phyloP scores from a whole-genome alignment of 2,797 vertebrate species.

The Cirrhinus mrigala region DNA sequence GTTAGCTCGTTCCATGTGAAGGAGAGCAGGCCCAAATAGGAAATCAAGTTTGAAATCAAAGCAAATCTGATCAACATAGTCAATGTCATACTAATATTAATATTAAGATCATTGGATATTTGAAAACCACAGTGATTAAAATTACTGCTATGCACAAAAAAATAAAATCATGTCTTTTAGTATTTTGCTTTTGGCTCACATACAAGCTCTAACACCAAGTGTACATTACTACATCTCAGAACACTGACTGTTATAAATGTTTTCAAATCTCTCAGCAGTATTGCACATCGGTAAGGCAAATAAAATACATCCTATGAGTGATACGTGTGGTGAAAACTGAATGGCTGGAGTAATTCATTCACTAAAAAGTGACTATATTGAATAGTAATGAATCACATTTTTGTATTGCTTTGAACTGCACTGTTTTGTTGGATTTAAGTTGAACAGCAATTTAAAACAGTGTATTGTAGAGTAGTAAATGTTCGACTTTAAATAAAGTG shows the following conservation, averaged over 20 bases:
- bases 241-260: slow-evolving; percentile 22
- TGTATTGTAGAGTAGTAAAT: background rate
- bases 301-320: slow-evolving; percentile 45
- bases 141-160: slow-evolving; percentile 41
- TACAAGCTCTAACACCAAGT: slow-evolving; percentile 37
- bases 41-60: slow-evolving; percentile 7
- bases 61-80: background rate
- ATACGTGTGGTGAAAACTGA: slow-evolving; percentile 33
- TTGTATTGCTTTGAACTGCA: slow-evolving; percentile 53
- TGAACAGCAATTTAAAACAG: slow-evolving; percentile 21
- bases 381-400: background rate
- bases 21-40: slow-evolving; percentile 15
- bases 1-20: background rate
- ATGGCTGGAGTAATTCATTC: background rate
- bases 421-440: background rate
- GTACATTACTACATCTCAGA: slow-evolving; percentile 12
- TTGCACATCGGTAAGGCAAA: slow-evolving; percentile 64
- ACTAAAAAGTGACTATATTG: slow-evolving; percentile 6
- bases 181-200: slow-evolving; percentile 44
- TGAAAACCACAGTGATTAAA: slow-evolving; percentile 53
- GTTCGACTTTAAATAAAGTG: background rate
- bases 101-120: slow-evolving; percentile 18
- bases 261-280: slow-evolving; percentile 47
- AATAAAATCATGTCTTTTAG: slow-evolving; percentile 18
- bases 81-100: slow-evolving; percentile 1